A percentile compares a stretch with the other conserved stretches of the same genome.
Conservation (phyloP, 2,113 vertebrate species). For the Leptocoma aspasia region DNA sequence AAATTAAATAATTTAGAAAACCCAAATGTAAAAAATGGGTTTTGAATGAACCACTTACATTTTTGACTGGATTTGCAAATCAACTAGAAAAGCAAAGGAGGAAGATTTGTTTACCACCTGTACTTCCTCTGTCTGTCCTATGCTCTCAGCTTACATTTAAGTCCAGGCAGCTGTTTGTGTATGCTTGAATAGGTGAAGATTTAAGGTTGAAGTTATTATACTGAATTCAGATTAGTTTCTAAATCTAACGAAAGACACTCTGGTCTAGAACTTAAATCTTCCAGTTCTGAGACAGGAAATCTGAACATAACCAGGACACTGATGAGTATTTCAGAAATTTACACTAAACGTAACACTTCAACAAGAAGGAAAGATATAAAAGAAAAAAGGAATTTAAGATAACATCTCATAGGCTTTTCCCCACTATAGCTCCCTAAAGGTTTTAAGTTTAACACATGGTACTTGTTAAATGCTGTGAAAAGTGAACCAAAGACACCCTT, state of each 20-base stretch:
- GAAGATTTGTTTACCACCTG: not conserved
- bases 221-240: not conserved
- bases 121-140: not conserved
- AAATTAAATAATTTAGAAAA: not conserved
- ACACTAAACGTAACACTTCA: not conserved
- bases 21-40: not conserved
- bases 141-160: not conserved
- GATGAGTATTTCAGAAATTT: not conserved
- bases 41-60: not conserved
- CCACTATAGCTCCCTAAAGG: not conserved
- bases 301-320: not conserved
- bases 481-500: not conserved
- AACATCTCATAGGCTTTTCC: not conserved
- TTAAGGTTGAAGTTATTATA: not conserved
- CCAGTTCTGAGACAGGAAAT: not conserved
- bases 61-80: not conserved
- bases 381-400: not conserved
- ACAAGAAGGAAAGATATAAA: not conserved
- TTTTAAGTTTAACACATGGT: not conserved
- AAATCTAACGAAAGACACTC: not conserved
- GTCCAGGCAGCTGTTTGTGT: not conserved
- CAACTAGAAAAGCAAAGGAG: not conserved
- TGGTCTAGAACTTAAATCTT: not conserved
- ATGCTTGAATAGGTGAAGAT: not conserved
- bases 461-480: not conserved